Percentiles rank a stretch among this genome's conserved stretches.
Conservation (phyloP, 2,888 invertebrate genomes). For the Volucella inflata region DNA sequence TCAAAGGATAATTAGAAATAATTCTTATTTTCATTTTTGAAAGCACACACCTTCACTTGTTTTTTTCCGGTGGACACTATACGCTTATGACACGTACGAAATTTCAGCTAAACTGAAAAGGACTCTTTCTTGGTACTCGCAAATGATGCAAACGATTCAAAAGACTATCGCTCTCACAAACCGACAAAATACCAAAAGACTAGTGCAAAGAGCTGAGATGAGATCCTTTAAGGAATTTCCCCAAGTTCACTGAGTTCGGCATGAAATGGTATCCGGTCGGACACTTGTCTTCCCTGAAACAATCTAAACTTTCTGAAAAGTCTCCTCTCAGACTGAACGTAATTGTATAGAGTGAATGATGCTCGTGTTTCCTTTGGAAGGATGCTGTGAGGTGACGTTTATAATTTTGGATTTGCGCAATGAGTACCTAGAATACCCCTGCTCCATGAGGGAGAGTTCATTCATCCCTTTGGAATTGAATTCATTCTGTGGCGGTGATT, state of each 20-base stretch:
- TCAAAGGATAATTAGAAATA: constrained; percentile 23
- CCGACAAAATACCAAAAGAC: constrained; percentile 39
- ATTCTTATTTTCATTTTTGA: constrained; percentile 29
- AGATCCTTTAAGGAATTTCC: constrained; percentile 53
- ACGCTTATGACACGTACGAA: constrained; percentile 64
- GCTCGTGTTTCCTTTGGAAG: constrained; percentile 35
- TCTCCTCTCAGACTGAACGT: constrained; percentile 62
- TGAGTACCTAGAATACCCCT: constrained; percentile 7
- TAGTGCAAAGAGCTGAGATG: constrained; percentile 28
- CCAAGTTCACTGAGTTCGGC: constrained; percentile 64
- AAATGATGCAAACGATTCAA: constrained; percentile 61
- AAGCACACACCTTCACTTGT: constrained; percentile 61
- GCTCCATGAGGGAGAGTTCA: constrained; percentile 38
- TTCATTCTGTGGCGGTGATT: constrained; percentile 48
- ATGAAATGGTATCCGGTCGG: constrained; percentile 61
- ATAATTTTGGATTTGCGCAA: constrained; percentile 58
- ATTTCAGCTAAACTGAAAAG: constrained; percentile 64
- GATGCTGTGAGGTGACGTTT: constrained; percentile 50
- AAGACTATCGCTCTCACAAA: constrained; percentile 54
- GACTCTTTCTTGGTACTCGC: constrained; percentile 34
- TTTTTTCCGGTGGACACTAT: constrained; percentile 54
- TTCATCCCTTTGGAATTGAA: constrained; percentile 36
- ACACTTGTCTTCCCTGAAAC: constrained; percentile 45
- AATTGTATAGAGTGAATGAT: constrained; percentile 63
- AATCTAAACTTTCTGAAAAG: constrained; percentile 56